Base-by-base conservation (phyloP, 2,113 vertebrate genomes). In the Loxodonta africana region DNA sequence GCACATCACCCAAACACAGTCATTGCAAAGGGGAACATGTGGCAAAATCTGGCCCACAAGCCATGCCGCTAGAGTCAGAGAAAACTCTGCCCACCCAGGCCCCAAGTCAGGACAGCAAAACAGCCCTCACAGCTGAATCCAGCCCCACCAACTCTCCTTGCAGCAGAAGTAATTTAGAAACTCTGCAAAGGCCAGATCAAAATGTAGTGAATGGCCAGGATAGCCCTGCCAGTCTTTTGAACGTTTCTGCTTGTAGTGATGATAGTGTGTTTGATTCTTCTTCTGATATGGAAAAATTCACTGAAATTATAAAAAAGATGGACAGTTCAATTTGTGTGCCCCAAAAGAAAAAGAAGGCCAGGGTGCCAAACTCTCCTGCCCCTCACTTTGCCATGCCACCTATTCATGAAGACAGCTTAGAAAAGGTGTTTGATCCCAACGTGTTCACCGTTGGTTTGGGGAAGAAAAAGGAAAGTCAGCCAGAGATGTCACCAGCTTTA, bases 331-430 rank as follows among this genome's bases (percentile, higher is more conserved):
- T 99, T 95, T 99, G 99, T 57, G n/a, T 99, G 57, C 99, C 99
- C 41, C 99, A 98, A 92, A 99, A 99, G 95, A 99, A 98, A 96
- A 99, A 99, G 80, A 98, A 98, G 33, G 17, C 97, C 87, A 98
- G 99, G 83, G 94, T 98, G 91, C 99, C 98, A 0, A 99, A 99
- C 96, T 98, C 98, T 1, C 98, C 98, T 3, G 93, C 98, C 14
- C 99, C 99, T 26, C 99, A 98, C 48, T 99, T 99, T 14, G 99
- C 98, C 76, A 98, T 99, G 99, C 99, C 99, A 4, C 99, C 99
- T 4, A 99, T 99, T 88, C 99, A 99, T 17, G 99, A 99, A 98
- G 99, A 99, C 97, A 98, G 95, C 83, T 98, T 99, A 74, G 99
- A 99, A 98, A 99, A 99, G 97, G 98, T 99, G 1, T 99, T 99